Evolutionary conservation across 2,888 invertebrate species (phyloP).

Genomic region (Drosophila cognata): DNA sequence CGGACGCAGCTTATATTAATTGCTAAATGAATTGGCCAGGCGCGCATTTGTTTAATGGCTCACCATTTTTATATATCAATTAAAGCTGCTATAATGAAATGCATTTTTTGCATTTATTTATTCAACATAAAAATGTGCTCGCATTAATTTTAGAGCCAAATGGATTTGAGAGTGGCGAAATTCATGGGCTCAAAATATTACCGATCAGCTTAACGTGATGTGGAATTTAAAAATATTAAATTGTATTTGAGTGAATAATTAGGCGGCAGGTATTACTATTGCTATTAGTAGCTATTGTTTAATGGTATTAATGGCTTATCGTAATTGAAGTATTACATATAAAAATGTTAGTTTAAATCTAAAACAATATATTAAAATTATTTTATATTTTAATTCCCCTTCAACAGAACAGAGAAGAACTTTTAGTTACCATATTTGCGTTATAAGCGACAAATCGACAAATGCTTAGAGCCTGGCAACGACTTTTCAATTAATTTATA

Average conservation of each 20-base stretch:
- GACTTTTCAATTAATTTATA: conserved; percentile 82
- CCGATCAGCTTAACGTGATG: conserved; percentile 36
- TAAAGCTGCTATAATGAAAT: conserved; percentile 72
- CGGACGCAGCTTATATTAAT: conserved; percentile 79
- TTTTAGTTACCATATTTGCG: conserved; percentile 6
- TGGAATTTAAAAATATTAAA: conserved; percentile 48
- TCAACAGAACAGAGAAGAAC: background rate
- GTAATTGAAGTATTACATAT: background rate
- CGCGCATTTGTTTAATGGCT: conserved; percentile 71
- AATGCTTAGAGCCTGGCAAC: conserved; percentile 37
- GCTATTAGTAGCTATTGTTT: background rate
- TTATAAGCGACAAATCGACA: conserved; percentile 23
- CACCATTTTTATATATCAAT: conserved; percentile 78
- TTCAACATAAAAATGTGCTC: conserved; percentile 43
- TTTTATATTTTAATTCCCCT: background rate
- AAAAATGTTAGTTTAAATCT: background rate
- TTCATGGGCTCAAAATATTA: conserved; percentile 33
- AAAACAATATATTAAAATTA: background rate
- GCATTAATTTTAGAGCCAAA: conserved; percentile 69
- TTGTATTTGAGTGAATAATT: conserved; percentile 17
- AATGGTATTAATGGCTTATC: background rate
- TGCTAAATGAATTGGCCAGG: conserved; percentile 77
- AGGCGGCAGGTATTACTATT: background rate
- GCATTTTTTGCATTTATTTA: conserved; percentile 35
- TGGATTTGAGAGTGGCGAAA: conserved; percentile 49